Base-by-base conservation (phyloP, 1,140 invertebrate species). In the Cotesia typhae region DNA sequence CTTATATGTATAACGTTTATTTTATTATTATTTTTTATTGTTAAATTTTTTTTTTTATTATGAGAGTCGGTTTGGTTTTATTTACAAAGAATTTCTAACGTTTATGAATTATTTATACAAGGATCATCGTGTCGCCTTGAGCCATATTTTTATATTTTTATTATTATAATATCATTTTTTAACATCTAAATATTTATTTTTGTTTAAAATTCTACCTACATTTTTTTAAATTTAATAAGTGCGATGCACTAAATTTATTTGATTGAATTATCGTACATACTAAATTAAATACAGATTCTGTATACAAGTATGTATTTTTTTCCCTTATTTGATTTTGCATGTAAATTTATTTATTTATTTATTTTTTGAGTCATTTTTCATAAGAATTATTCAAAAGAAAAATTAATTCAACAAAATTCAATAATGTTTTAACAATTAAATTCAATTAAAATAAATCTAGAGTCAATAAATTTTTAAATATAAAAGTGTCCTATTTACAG, bases 41-140 rank as follows among this genome's bases (percentile, higher is more conserved):
- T 81, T 77, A 80, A 81, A 78, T 79, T 75, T 81, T 77, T 14
- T 14, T 17, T 77, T 47, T 65, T 72, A 64, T 71, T 75, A 67
- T 6, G 41, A 47, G 41, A 47, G 6, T 47, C 41, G 41, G 41
- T 61, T 67, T 81, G 41, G 41, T 61, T 67, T 81, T 82, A 85
- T 85, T 77, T 85, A 85, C 83, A 85, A 83, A 81, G 81, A 84
- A 85, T 83, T 83, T 85, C 83, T 83, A 84, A 85, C 81, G 83
- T 80, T 67, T 67, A 53, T 28, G 41, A 60, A 57, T 75, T 75
- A 76, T 81, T 83, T 83, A 81, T 80, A 81, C 80, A 82, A 76
- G 76, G 71, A 79, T 81, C 77, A 73, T 67, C 71, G 70, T 77
- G 75, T 80, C 74, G 61, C 74, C 67, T 79, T 80, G 80, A 81